These are phyloP conservation scores for Aphidius ervi DNA, from an alignment of 1,140 invertebrate genomes.

Conservation along the genomic window DNA sequence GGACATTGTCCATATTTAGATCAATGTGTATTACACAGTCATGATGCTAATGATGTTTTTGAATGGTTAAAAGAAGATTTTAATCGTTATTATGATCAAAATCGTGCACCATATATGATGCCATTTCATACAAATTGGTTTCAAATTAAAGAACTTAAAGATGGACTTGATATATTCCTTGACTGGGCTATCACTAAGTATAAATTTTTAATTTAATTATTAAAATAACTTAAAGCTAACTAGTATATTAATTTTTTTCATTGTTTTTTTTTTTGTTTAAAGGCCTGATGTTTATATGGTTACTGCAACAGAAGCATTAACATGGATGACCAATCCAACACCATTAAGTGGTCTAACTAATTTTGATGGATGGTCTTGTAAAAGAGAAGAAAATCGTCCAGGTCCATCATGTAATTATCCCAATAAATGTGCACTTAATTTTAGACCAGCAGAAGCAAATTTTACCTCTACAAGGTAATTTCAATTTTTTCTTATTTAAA, in stretches of 20 bases:
- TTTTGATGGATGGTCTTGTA: constrained; percentile 79
- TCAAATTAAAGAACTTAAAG: constrained; percentile 80
- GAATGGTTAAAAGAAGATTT: constrained; percentile 92
- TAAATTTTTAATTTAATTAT: constrained; percentile 51
- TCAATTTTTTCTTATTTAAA: constrained; percentile 11
- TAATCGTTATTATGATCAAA: constrained; percentile 77
- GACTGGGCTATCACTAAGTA: constrained; percentile 75
- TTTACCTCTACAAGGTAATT: constrained; percentile 67
- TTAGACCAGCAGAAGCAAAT: constrained; percentile 71
- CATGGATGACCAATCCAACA: constrained; percentile 87
- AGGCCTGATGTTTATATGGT: constrained; percentile 88
- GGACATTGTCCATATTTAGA: constrained; percentile 90
- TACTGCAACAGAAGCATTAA: constrained; percentile 82
- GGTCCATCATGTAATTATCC: constrained; percentile 74
- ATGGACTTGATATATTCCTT: constrained; percentile 81
- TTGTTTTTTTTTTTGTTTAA: constrained; percentile 34
- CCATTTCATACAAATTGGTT: constrained; percentile 94
- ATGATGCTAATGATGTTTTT: constrained; percentile 80
- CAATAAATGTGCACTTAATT: constrained; percentile 79
- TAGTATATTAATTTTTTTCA: constrained; percentile 4
- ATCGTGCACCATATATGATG: constrained; percentile 89
- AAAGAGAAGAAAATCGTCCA: constrained; percentile 65
- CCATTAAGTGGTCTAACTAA: constrained; percentile 63
- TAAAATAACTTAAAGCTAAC: background rate
- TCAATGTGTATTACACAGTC: constrained; percentile 88